Conservation (phyloP, 2,797 vertebrate genomes). For the Choloepus didactylus region DNA sequence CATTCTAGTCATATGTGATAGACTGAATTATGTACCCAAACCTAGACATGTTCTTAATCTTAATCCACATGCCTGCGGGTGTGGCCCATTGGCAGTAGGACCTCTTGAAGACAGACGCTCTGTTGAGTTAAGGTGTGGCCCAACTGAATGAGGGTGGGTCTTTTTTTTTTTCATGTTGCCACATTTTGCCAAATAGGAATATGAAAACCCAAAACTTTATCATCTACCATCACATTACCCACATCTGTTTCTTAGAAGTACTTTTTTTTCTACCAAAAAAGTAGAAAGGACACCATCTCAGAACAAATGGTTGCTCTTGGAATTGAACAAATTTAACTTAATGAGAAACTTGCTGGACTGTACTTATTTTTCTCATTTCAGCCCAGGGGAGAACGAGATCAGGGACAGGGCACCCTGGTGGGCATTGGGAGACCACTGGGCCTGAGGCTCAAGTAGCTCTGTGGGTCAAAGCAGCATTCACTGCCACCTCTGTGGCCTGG, state of each 20-base stretch:
- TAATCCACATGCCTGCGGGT: no score
- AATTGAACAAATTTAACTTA: conserved; percentile 10
- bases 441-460: not conserved
- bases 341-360: not conserved
- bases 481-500: not conserved
- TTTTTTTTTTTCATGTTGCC: not conserved
- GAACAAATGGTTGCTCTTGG: conserved; percentile 9
- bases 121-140: no score
- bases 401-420: not conserved
- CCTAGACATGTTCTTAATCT: no score
- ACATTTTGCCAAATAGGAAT: not conserved
- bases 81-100: no score
- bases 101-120: no score
- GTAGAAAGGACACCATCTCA: not conserved
- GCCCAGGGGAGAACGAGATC: conserved; percentile 24
- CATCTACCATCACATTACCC: not conserved
- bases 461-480: not conserved
- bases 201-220: not conserved
- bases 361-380: conserved; percentile 19
- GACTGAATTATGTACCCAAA: no score
- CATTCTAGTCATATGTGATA: not conserved
- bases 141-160: no score
- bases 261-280: no score
- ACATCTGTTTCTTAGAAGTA: not conserved
- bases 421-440: not conserved